Evolutionary conservation across 1,140 invertebrate species (phyloP), one percentile per base, ranked within the genome.

Genomic region (Cotesia typhae): DNA sequence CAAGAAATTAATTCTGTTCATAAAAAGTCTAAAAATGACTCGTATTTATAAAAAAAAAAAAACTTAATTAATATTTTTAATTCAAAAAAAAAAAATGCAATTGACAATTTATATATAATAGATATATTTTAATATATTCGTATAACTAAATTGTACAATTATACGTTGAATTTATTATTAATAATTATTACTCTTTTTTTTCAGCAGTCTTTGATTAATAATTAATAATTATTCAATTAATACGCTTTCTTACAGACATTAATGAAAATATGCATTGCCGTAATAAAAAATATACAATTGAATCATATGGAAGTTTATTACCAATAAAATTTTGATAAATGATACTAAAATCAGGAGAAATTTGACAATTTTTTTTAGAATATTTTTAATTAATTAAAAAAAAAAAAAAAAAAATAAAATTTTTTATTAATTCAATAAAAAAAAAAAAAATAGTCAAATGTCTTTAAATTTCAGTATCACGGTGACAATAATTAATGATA

Each of bases 201-300:
- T 57, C 67, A 75, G 70, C 74, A 75, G 70, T 75, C 74, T 75
- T 75, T 70, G 10, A 47, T 47, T 47, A 52, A 75, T 53, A 72
- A 72, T 67, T 75, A 72, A 75, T 72, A 75, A 28, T 28, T 28
- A 28, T 28, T 28, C 3, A 28, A 28, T 28, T 28, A 28, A 28
- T 28, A 28, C 28, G 28, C 28, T 28, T 28, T 28, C 28, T 28
- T 28, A 28, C 28, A 28, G 28, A 28, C 28, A 28, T 28, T 5
- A 61, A 61, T 36, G 59, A 47, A 61, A 61, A 55, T 37, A 60
- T 17, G 51, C n/a, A n/a, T 47, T 47, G 41, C 47, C 36, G 60
- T 35, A 4, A 70, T 74, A 51, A 12, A 57, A 74, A 41, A 69
- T 59, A 47, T 65, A 53, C 7, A 57, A n/a, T 71, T 38, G 70